Conservation (phyloP, 1,140 invertebrate genomes). For the Nebria ingens region DNA sequence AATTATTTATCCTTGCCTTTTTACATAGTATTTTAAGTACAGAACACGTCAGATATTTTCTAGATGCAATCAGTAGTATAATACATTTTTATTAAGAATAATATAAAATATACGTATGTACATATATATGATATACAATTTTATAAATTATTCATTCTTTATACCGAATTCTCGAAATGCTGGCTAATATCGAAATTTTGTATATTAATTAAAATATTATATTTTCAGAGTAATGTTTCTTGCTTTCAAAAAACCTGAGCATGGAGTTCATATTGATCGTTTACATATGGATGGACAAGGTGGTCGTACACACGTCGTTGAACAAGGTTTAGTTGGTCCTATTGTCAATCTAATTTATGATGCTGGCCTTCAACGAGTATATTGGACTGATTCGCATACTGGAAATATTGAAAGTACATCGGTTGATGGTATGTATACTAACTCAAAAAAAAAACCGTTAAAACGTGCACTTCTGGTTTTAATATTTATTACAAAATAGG, state of each 20-base stretch:
- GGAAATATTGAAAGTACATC: slow-evolving; percentile 44
- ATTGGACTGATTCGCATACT: slow-evolving; percentile 42
- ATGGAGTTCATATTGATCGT: slow-evolving; percentile 45
- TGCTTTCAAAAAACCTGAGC: slow-evolving; percentile 37
- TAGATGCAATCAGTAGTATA: no score
- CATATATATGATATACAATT: slow-evolving; percentile 11
- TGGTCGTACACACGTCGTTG: slow-evolving; percentile 36
- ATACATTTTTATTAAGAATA: neutral
- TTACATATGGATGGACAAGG: slow-evolving; percentile 45
- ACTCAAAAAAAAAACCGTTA: no score
- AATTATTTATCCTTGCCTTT: no score
- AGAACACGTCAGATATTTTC: no score
- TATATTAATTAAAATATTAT: no score
- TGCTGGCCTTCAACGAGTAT: slow-evolving; percentile 36
- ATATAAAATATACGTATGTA: neutral
- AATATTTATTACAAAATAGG: no score
- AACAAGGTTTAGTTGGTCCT: slow-evolving; percentile 38
- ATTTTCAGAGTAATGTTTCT: slow-evolving; percentile 51
- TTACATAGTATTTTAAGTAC: no score
- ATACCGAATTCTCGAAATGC: no score
- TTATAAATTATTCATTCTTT: no score
- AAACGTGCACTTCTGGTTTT: no score
- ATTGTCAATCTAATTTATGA: slow-evolving; percentile 44
- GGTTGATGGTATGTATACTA: slow-evolving; percentile 36
- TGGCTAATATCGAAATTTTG: no score